A percentile compares a stretch with the other conserved stretches of the same genome.
Conservation (phyloP, 1,140 invertebrate species). For the Probaryconus sp. region DNA sequence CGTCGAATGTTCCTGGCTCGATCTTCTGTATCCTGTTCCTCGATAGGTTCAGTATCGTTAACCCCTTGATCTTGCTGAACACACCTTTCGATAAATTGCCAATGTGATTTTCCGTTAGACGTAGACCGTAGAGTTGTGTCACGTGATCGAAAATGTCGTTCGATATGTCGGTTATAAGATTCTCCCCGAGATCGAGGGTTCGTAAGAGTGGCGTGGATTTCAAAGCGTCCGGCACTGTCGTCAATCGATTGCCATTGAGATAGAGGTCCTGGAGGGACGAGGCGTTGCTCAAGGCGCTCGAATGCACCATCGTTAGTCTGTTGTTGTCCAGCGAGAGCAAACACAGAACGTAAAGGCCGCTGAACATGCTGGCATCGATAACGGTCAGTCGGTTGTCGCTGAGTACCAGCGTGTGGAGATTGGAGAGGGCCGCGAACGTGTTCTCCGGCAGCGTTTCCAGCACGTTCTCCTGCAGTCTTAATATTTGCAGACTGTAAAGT, state of each 20-base stretch:
- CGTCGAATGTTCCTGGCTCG: conserved; percentile 91
- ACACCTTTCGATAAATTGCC: conserved; percentile 90
- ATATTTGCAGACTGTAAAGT: conserved; percentile 87
- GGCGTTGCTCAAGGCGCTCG: conserved; percentile 89
- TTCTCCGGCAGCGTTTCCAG: conserved; percentile 89
- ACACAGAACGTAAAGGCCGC: conserved; percentile 86
- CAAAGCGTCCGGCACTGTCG: conserved; percentile 90
- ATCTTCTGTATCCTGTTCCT: conserved; percentile 91
- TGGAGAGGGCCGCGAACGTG: conserved; percentile 88
- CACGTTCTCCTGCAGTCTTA: conserved; percentile 89
- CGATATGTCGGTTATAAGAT: conserved; percentile 89
- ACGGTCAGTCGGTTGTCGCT: conserved; percentile 90
- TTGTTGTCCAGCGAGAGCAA: conserved; percentile 92
- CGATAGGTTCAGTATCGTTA: conserved; percentile 93
- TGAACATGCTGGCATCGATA: conserved; percentile 87
- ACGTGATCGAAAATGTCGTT: conserved; percentile 90
- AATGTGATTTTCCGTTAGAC: conserved; percentile 92
- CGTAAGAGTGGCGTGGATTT: conserved; percentile 88
- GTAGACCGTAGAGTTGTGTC: conserved; percentile 87
- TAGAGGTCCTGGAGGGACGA: conserved; percentile 91
- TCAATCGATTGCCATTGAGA: conserved; percentile 91
- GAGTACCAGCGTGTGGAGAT: conserved; percentile 90
- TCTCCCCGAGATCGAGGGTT: conserved; percentile 92
- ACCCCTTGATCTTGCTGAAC: conserved; percentile 88
- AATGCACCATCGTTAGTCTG: conserved; percentile 86